phyloP scores from a whole-genome alignment of 2,113 vertebrate species.

The Cavia aperea region DNA sequence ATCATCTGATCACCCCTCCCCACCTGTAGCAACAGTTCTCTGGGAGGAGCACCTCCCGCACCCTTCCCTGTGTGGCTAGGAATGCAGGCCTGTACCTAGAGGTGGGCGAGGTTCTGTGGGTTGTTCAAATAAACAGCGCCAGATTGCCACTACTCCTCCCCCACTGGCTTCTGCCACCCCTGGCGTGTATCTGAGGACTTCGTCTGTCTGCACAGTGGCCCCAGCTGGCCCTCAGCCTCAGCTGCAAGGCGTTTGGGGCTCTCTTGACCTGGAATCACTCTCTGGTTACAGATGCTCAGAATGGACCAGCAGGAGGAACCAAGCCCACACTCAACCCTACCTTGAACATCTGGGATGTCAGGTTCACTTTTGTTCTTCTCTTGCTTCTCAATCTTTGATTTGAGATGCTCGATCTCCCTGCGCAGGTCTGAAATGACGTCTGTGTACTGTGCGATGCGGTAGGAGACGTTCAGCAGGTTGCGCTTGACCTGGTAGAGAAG shows the following conservation, averaged over 20 bases:
- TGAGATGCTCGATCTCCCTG: conserved; percentile 66
- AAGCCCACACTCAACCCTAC: not conserved
- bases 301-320: not conserved
- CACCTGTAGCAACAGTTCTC: too few species aligned
- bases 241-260: too few species aligned
- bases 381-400: conserved; percentile 61
- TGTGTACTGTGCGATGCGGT: conserved; percentile 65
- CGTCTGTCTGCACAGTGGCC: too few species aligned
- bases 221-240: not conserved
- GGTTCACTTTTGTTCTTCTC: conserved; percentile 40
- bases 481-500: conserved; percentile 72
- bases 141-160: too few species aligned
- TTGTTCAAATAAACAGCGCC: not conserved
- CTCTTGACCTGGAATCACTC: not conserved
- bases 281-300: not conserved
- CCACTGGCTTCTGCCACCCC: not conserved
- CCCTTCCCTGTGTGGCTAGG: not conserved
- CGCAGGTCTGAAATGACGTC: conserved; percentile 67
- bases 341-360: not conserved
- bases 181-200: fast-evolving
- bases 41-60: fast-evolving
- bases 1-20: too few species aligned
- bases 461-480: conserved; percentile 72
- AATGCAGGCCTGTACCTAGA: fast-evolving
- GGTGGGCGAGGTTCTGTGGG: not conserved